A percentile compares a stretch with the other conserved stretches of the same genome.
These are phyloP conservation scores for Penaeus vannamei DNA, from an alignment of 1,140 invertebrate genomes.

Conservation along the genomic window DNA sequence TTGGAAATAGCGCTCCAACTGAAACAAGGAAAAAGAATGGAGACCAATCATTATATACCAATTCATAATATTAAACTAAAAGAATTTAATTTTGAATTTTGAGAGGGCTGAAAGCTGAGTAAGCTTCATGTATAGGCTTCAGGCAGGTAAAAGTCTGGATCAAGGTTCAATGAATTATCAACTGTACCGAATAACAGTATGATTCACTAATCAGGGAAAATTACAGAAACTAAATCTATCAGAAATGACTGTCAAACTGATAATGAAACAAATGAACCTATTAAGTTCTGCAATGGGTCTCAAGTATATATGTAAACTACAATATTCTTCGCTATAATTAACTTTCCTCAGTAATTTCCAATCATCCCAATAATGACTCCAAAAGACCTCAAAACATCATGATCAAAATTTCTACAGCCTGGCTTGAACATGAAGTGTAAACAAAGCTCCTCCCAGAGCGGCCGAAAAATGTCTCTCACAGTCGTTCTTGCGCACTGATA, in stretches of 20 bases:
- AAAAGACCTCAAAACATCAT: too few species aligned
- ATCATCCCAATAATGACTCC: too few species aligned
- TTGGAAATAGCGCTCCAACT: constrained; percentile 95
- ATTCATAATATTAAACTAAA: constrained; percentile 61
- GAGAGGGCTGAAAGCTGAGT: constrained; percentile 50
- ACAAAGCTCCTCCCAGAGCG: constrained; percentile 33
- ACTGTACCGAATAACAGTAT: neutral
- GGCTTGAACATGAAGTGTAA: constrained; percentile 30
- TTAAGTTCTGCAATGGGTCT: too few species aligned
- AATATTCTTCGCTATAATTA: too few species aligned
- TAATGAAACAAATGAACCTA: too few species aligned
- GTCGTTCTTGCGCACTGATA: constrained; percentile 31
- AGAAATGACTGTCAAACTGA: too few species aligned
- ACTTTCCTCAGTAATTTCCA: too few species aligned
- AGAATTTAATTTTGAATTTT: constrained; percentile 65
- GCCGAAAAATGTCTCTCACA: constrained; percentile 38
- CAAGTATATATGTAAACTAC: neutral
- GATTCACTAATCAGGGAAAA: constrained; percentile 17
- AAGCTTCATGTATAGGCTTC: constrained; percentile 31
- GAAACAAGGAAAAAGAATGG: constrained; percentile 71
- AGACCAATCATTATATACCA: constrained; percentile 68
- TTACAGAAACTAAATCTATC: neutral
- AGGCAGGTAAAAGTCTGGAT: neutral
- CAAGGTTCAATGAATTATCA: too few species aligned
- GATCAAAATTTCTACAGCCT: too few species aligned